Conservation (phyloP, 53 echinoderm and acorn worm genomes). For the Holothuria scabra region DNA sequence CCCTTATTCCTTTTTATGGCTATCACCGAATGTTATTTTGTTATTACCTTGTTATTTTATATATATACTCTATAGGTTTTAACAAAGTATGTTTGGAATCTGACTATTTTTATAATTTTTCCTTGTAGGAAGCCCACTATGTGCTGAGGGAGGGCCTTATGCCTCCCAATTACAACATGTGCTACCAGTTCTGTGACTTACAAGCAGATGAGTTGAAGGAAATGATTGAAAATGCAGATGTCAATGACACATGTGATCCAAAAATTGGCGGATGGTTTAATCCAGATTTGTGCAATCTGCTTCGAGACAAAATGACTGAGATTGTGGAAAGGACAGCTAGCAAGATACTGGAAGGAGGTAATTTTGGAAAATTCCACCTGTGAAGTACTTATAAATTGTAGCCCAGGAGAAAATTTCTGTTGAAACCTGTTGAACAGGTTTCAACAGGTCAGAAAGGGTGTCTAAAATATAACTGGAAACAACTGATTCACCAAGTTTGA, state of each 20-base stretch:
- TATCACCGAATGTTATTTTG: too few species aligned
- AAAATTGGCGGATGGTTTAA: slow-evolving; percentile 67
- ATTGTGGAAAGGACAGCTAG: slow-evolving; percentile 64
- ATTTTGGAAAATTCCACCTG: too few species aligned
- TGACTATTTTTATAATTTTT: background rate
- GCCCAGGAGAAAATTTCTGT: too few species aligned
- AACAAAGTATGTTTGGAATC: too few species aligned
- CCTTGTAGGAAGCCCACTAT: slow-evolving; percentile 70
- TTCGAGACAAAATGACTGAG: slow-evolving; percentile 65
- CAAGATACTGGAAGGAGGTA: slow-evolving; percentile 36
- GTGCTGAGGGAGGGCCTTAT: slow-evolving; percentile 77
- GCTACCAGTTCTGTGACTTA: slow-evolving; percentile 92
- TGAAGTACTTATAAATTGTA: too few species aligned
- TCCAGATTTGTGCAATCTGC: slow-evolving; percentile 59
- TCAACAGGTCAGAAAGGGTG: too few species aligned
- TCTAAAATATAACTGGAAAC: too few species aligned
- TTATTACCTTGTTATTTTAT: too few species aligned
- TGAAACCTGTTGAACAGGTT: too few species aligned
- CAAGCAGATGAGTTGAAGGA: slow-evolving; percentile 70
- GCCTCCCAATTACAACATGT: slow-evolving; percentile 92
- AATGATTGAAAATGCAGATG: slow-evolving; percentile 58
- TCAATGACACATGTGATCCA: slow-evolving; percentile 47
- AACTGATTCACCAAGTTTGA: too few species aligned
- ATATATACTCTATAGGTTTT: too few species aligned
- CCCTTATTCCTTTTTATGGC: too few species aligned